Evolutionary conservation across 2,113 vertebrate genomes (phyloP).

Genomic region (Phalacrocorax brasilianus): DNA sequence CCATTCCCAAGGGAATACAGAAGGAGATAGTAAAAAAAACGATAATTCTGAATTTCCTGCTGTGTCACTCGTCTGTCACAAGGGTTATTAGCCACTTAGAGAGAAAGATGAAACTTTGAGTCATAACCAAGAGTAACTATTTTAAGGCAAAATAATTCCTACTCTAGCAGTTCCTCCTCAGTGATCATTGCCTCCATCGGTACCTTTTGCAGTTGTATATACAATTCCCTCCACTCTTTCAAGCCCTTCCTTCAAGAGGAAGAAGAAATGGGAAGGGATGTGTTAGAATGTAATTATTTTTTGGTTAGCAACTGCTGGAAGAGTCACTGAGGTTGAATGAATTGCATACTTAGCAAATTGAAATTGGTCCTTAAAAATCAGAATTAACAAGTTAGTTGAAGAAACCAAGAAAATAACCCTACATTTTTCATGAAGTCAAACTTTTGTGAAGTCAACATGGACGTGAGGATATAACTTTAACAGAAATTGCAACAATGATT

Average conservation of each 20-base stretch:
- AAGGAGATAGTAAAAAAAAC: not conserved
- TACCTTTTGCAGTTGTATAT: not conserved
- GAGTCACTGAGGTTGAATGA: not conserved
- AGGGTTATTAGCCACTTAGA: not conserved
- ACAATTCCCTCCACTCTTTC: not conserved
- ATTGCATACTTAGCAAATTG: not conserved
- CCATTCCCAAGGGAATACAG: not conserved
- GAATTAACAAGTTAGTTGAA: not conserved
- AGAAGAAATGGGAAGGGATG: not conserved
- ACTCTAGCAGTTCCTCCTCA: not conserved
- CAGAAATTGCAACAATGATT: not conserved
- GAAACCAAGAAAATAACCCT: not conserved
- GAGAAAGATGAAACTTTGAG: not conserved
- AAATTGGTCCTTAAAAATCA: not conserved
- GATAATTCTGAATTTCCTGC: not conserved
- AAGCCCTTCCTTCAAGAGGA: not conserved
- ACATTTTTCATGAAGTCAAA: not conserved
- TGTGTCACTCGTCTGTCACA: not conserved
- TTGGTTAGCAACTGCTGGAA: not conserved
- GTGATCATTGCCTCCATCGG: not conserved
- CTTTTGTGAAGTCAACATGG: not conserved
- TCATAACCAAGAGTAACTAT: not conserved
- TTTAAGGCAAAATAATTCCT: not conserved
- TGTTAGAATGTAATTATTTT: not conserved
- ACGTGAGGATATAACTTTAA: not conserved